phyloP scores from a whole-genome alignment of 2,113 vertebrate species.

The Heloderma charlesbogerti region DNA sequence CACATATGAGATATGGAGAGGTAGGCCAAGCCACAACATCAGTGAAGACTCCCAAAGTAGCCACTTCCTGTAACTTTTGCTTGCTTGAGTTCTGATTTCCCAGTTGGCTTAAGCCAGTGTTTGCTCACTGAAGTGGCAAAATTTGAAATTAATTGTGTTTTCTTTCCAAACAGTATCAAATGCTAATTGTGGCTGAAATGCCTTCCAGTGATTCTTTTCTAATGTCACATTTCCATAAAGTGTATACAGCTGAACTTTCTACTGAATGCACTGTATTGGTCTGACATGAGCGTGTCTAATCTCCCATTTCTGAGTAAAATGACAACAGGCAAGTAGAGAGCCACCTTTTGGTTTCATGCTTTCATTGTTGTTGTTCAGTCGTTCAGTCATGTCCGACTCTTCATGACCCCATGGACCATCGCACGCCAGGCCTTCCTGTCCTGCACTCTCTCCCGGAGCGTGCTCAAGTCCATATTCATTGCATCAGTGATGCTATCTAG shows the following conservation, averaged over 20 bases:
- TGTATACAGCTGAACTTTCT: constrained; percentile 50
- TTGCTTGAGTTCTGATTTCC: constrained; percentile 20
- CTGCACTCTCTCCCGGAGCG: too few relatives aligned
- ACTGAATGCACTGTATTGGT: constrained; percentile 24
- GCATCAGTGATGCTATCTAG: too few relatives aligned
- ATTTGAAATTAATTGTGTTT: constrained; percentile 68
- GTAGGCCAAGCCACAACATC: neutral
- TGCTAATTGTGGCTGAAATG: constrained; percentile 74
- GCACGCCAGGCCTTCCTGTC: too few relatives aligned
- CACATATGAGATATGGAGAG: neutral
- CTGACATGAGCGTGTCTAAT: constrained; percentile 11
- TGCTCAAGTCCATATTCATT: too few relatives aligned
- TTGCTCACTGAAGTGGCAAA: constrained; percentile 61
- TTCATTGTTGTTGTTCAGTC: neutral
- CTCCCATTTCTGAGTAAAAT: neutral
- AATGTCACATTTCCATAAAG: constrained; percentile 77
- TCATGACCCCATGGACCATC: too few relatives aligned
- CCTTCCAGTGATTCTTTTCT: constrained; percentile 65
- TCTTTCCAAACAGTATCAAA: constrained; percentile 57
- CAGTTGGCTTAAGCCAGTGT: constrained; percentile 46
- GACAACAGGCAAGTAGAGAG: neutral
- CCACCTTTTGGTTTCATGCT: neutral
- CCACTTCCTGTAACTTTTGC: constrained; percentile 28
- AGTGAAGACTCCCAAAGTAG: neutral
- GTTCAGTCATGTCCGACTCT: too few relatives aligned